Conservation (phyloP, 2,113 vertebrate genomes). For the Nothobranchius kuhntae region DNA sequence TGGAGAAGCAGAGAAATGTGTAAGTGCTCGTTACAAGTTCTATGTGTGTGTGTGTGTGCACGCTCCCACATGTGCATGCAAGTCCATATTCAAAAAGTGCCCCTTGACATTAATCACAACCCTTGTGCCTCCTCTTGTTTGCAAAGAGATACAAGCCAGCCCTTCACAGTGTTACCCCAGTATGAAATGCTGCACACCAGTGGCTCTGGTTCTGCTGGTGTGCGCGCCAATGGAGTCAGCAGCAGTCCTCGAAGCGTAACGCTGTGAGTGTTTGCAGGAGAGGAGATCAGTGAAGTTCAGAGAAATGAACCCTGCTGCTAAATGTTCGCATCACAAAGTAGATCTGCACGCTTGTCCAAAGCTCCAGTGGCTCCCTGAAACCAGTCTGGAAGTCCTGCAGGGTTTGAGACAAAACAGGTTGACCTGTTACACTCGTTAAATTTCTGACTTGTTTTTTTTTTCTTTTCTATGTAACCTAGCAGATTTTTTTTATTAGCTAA, state of each 20-base stretch:
- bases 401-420: not conserved
- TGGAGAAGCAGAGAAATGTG: slow-evolving; percentile 40
- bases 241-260: slow-evolving; percentile 27
- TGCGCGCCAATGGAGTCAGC: slow-evolving; percentile 28
- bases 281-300: not conserved
- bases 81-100: slow-evolving; percentile 67
- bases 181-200: slow-evolving; percentile 30
- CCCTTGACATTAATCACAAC: slow-evolving; percentile 69
- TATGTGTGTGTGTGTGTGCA: slow-evolving; percentile 52
- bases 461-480: not conserved
- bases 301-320: slow-evolving; percentile 39
- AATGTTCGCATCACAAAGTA: slow-evolving; percentile 44
- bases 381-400: slow-evolving; percentile 19
- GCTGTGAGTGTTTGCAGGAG: slow-evolving; percentile 39
- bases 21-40: slow-evolving; percentile 67
- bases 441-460: not conserved
- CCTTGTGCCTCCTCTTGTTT: slow-evolving; percentile 76
- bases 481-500: not conserved
- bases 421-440: too few relatives aligned
- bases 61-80: slow-evolving; percentile 68
- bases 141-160: slow-evolving; percentile 55
- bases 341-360: slow-evolving; percentile 22
- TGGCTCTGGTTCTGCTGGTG: slow-evolving; percentile 34
- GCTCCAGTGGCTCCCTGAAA: slow-evolving; percentile 15
- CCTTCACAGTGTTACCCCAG: slow-evolving; percentile 31